Evolutionary conservation across 2,888 invertebrate genomes (phyloP).

Genomic region (Hydrotaea cyrtoneurina): DNA sequence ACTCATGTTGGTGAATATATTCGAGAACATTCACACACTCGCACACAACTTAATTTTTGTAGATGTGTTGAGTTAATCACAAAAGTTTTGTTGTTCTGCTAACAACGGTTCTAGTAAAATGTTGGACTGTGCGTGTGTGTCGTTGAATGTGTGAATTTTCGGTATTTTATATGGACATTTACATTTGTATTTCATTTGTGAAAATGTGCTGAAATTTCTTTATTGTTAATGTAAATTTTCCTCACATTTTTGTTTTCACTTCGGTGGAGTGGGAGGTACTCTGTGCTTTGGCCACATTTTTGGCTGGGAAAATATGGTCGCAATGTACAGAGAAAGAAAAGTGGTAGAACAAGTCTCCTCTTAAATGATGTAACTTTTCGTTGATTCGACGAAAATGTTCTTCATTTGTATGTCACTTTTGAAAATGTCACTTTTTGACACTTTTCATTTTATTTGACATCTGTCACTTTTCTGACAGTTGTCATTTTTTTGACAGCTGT

Average conservation of each 20-base stretch:
- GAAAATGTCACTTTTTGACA: no score
- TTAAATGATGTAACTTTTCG: no score
- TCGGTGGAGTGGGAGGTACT: no score
- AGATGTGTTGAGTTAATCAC: slow-evolving; percentile 63
- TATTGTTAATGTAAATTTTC: slow-evolving; percentile 59
- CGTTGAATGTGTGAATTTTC: background rate
- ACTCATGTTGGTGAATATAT: slow-evolving; percentile 26
- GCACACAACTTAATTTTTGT: slow-evolving; percentile 38
- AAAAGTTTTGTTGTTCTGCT: slow-evolving; percentile 48
- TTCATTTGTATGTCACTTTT: no score
- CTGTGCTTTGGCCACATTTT: no score
- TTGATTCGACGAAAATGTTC: no score
- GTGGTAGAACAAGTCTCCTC: no score
- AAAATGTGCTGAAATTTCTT: slow-evolving; percentile 66
- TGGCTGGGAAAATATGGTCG: no score
- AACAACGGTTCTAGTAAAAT: slow-evolving; percentile 42
- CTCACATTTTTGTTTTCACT: slow-evolving; percentile 20
- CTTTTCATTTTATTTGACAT: no score
- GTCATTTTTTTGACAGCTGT: no score
- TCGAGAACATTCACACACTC: background rate
- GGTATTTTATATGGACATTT: slow-evolving; percentile 50
- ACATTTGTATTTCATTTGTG: slow-evolving; percentile 65
- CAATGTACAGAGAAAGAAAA: no score
- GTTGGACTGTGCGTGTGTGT: slow-evolving; percentile 23
- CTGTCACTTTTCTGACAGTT: no score